Evolutionary conservation across 2,888 invertebrate genomes (phyloP), one percentile per base, ranked within the genome.

Genomic region (Drosophila hamatofila): DNA sequence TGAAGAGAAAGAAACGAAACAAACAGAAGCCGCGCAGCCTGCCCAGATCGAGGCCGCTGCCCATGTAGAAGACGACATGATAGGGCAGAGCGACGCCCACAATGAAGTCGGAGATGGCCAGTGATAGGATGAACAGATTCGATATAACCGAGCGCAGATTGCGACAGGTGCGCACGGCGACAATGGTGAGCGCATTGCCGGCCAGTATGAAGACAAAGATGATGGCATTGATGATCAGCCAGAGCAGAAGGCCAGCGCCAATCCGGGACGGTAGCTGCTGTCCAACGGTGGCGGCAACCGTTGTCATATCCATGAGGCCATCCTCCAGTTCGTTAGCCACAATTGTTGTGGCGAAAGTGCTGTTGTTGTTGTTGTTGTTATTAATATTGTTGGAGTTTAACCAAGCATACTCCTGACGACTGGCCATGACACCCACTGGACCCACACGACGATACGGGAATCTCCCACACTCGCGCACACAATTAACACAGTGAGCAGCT

Each of bases 1-100:
- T 95, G 77, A 96, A 95, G 60, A 96, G 93, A 61, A 96, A 96
- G 93, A 96, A 97, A 81, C 96, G 93, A 90, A 96, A 93, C 54
- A 97, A 91, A 85, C 97, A 97, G 25, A 95, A 94, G 88, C 93
- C 93, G 81, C 95, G 94, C 78, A 94, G 93, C 52, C 93, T 92
- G 41, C 95, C 95, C 81, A 96, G 94, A 67, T 94, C 93, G 8
- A 93, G 93, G 82, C 94, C 93, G 73, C 96, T 91, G 84, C 94
- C 93, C 75, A 96, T 91, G 92, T 96, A 96, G 93, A 97, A 97
- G 52, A 95, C 94, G 88, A 96, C 94, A 91, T 97, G 96, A 92
- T 96, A 97, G 21, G 96, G 96, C 82, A 97, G 93, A 37, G 96
- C 95, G 41, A 96, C 92, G 6, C 96, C 97, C 62, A 97, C 96